Evolutionary conservation across 2,888 invertebrate genomes (phyloP), one percentile per base, ranked within the genome.

Genomic region (Nasonia oneida): DNA sequence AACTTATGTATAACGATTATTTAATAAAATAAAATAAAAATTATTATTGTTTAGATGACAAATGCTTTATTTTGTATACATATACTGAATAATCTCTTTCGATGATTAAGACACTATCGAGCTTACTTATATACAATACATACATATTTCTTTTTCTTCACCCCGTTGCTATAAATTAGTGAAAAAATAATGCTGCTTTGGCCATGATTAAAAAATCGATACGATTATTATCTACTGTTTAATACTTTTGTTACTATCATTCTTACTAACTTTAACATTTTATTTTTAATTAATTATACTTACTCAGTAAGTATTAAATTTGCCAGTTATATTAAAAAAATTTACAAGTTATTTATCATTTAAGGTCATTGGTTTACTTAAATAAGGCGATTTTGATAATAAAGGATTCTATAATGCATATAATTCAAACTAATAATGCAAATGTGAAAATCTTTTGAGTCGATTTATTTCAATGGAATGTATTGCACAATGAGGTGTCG

Each of bases 101-200:
- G 83, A 86, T 86, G 81, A 87, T 85, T 87, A 88, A 84, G 86
- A 89, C 88, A 89, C 89, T 88, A 88, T 85, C 39, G 47, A 75
- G 76, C 53, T 80, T 86, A 76, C 88, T 89, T 91, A 91, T 91
- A 82, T 91, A 91, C 91, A 91, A 88, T 90, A 90, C 89, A 90
- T 91, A 90, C 88, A 91, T 87, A 88, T 86, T 85, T 67, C 81
- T 78, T 75, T 84, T 77, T 85, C 61, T 73, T 85, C 71, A 80
- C 50, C 75, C 73, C 50, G 84, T 87, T 87, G 88, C 90, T 92
- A 91, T 90, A 90, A 92, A 91, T 92, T 90, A 92, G 91, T 93
- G 92, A 91, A 93, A 93, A 93, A 93, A 93, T 93, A 93, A 92
- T 92, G 91, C 92, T 92, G 93, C 92, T 92, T 92, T 93, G 92